Percentiles rank a stretch among this genome's conserved stretches.
These are phyloP conservation scores for Mormyrus lacerda DNA, from an alignment of 2,113 vertebrate species.

Conservation along the genomic window DNA sequence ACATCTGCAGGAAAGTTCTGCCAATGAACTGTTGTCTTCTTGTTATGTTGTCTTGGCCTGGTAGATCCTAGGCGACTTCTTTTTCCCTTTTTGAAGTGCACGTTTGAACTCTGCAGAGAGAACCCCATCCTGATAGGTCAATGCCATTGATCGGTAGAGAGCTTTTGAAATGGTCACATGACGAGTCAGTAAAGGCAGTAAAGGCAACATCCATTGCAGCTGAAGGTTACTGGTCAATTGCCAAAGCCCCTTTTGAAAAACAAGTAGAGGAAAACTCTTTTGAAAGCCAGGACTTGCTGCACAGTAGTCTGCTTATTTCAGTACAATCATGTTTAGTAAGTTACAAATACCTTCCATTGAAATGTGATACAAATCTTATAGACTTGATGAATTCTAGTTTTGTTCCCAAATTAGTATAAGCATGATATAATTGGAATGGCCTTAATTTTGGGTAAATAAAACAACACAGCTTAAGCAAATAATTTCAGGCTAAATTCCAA, in stretches of 20 bases:
- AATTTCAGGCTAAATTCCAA: not conserved
- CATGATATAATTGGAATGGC: not conserved
- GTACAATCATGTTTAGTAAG: not conserved
- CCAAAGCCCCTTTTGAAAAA: not conserved
- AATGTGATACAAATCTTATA: not conserved
- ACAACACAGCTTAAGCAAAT: not conserved
- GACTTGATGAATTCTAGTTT: not conserved
- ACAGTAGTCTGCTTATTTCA: not conserved
- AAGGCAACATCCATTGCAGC: not conserved
- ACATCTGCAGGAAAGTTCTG: conserved; percentile 52
- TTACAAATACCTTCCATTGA: not conserved
- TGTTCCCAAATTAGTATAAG: not conserved
- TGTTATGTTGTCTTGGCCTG: conserved; percentile 17
- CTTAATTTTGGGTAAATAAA: not conserved
- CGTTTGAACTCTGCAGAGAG: conserved; percentile 21
- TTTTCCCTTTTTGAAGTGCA: conserved; percentile 10
- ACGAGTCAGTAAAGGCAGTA: conserved; percentile 16
- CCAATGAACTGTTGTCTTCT: conserved; percentile 47
- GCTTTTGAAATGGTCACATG: conserved; percentile 36
- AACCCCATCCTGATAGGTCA: conserved; percentile 34
- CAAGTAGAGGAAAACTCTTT: not conserved
- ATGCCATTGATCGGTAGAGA: conserved; percentile 44
- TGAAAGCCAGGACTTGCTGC: not conserved
- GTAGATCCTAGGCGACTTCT: conserved; percentile 13
- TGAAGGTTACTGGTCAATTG: conserved; percentile 16